Base-by-base conservation (phyloP, 2,113 vertebrate species). In the Neopipo cinnamomea region DNA sequence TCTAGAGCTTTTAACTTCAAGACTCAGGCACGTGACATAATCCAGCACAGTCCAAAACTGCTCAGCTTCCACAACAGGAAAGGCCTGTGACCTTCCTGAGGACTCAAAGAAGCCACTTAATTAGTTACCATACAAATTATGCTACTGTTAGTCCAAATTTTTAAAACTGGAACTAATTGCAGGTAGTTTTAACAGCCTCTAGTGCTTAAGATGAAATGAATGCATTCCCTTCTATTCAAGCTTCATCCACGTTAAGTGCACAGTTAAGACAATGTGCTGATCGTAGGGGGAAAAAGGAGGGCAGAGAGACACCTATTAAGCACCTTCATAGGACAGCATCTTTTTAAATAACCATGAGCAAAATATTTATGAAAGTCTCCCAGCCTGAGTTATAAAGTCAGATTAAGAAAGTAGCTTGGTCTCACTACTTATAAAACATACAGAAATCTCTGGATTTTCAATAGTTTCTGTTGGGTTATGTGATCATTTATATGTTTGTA, bases 331-430 rank as follows among this genome's bases (percentile, higher is more conserved):
- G 39, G 44, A 37, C 6, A 71, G 14, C 11, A 28, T 50, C 25
- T 83, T 97, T 77, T 84, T 8, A 91, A 87, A 78, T 44, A 96
- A 88, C 19, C 8, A 23, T 35, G 81, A 94, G 47, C 63, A 84
- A 83, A 81, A 33, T 88, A 93, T 91, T 96, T 80, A 68, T 65
- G 68, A 84, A 88, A 66, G 22, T 72, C 19, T 19, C 8, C 10
- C 13, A 62, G 71, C 39, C 63, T 74, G 24, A 94, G 14, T 84
- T 67, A 78, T 56, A 22, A 86, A 86, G 42, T 44, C 22, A 81
- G 85, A 39, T 91, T n/a, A 86, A 44, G 42, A 75, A 78, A 85
- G 75, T 35, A 80, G 22, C 28, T 74, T 78, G 59, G 21, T 52
- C 35, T 86, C 47, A 66, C 47, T 78, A 87, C 44, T 46, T 68